Evolutionary conservation across 1,140 invertebrate genomes (phyloP), one percentile per base, ranked within the genome.

Genomic region (Melanaphis sacchari): DNA sequence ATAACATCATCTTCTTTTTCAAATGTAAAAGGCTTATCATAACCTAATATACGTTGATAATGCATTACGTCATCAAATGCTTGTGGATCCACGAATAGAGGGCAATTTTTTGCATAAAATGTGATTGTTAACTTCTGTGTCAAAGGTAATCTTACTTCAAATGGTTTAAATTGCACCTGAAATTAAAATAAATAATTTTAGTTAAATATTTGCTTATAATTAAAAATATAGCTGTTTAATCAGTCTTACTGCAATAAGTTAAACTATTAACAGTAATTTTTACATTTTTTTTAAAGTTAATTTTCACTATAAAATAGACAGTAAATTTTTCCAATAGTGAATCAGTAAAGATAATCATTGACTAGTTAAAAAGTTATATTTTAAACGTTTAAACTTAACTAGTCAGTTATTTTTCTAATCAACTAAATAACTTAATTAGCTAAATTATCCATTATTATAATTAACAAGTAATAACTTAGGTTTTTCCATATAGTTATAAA

Each of bases 21-120:
- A 93, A 98, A 97, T 95, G 99, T 97, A 66, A 98, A 95, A 18
- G 98, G 98, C 95, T 98, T 98, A 94, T 99, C 98, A 95, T 97
- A 99, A 5, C 98, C 98, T 97, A 99, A 98, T 84, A 99, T 96
- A 94, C 96, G 97, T 59, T 96, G 96, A 95, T 98, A 99, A 95
- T 98, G 97, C 93, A 96, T 94, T 0, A 96, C 95, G 94, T 97
- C 96, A 18, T 95, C 95, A 94, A 99, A 99, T 31, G 96, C 94
- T 4, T 95, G 95, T 0, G 96, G 95, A 95, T 98, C 97, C 26
- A 99, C 95, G 94, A 99, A 98, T 0, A 98, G 94, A 3, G 98
- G 96, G 24, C 95, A 96, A 24, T 96, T 96, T 94, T 97, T 97
- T 0, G 97, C 97, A 85, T 95, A 89, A 94, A 98, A 96, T 36